Percentiles rank a stretch among this genome's conserved stretches.
phyloP scores from a whole-genome alignment of 2,888 invertebrate species.

The Epistrophe eligans region DNA sequence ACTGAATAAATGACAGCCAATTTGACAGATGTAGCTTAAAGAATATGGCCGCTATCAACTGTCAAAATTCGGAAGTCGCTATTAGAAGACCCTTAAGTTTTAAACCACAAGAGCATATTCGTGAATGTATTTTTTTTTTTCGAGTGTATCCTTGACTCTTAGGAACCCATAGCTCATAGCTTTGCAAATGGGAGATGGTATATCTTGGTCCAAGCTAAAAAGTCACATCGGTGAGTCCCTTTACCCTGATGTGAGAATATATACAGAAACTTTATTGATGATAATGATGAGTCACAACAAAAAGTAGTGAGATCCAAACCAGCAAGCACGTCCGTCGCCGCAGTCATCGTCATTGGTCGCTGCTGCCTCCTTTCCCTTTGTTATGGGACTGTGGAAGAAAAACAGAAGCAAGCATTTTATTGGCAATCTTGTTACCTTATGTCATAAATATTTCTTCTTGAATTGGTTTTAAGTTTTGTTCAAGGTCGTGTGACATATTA shows the following conservation, averaged over 20 bases:
- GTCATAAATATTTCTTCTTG: conserved; percentile 37
- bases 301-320: conserved; percentile 4
- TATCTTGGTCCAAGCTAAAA: conserved; percentile 8
- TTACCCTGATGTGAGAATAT: conserved; percentile 21
- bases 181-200: conserved; percentile 25
- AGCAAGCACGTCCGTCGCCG: conserved; percentile 12
- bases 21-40: too few species aligned
- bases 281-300: conserved; percentile 55
- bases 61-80: too few species aligned
- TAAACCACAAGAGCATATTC: too few species aligned
- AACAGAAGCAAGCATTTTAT: conserved; percentile 57
- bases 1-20: too few species aligned
- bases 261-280: conserved; percentile 14
- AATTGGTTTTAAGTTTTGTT: conserved; percentile 31
- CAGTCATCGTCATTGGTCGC: background rate
- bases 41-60: too few species aligned
- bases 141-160: conserved; percentile 34
- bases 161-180: conserved; percentile 21
- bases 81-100: too few species aligned
- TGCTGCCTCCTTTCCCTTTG: background rate
- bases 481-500: conserved; percentile 65
- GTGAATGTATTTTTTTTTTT: background rate
- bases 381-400: conserved; percentile 26
- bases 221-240: conserved; percentile 18
- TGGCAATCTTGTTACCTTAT: conserved; percentile 56